Evolutionary conservation across 2,888 invertebrate genomes (phyloP).

Genomic region (Oeneis ivallda): DNA sequence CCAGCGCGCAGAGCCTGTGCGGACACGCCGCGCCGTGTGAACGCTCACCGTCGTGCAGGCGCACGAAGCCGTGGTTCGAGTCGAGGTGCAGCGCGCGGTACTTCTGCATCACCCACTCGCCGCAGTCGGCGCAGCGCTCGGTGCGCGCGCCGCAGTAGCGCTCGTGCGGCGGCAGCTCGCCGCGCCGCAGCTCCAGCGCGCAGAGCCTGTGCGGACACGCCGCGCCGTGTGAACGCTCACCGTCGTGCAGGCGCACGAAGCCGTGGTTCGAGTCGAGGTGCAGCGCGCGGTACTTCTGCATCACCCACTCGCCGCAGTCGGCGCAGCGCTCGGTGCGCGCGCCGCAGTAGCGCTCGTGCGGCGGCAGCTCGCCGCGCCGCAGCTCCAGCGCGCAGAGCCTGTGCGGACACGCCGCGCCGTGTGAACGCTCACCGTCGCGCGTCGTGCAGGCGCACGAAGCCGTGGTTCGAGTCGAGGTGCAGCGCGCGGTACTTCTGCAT

Average conservation of each 20-base stretch:
- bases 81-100: constrained; percentile 84
- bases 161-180: constrained; percentile 83
- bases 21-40: too few species aligned
- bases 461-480: constrained; percentile 85
- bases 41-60: constrained; percentile 81
- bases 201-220: constrained; percentile 65
- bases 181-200: constrained; percentile 83
- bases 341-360: constrained; percentile 87
- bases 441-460: constrained; percentile 82
- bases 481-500: constrained; percentile 85
- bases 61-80: constrained; percentile 84
- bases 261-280: constrained; percentile 86
- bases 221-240: not conserved
- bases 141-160: constrained; percentile 87
- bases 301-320: constrained; percentile 85
- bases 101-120: constrained; percentile 86
- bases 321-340: constrained; percentile 85
- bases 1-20: constrained; percentile 82
- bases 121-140: constrained; percentile 85
- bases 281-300: constrained; percentile 85
- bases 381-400: constrained; percentile 84
- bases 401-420: not conserved
- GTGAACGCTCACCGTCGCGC: constrained; percentile 64
- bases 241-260: constrained; percentile 81
- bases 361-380: constrained; percentile 80